These are phyloP conservation scores for Barnardius zonarius DNA, from an alignment of 2,113 vertebrate genomes.

Conservation along the genomic window DNA sequence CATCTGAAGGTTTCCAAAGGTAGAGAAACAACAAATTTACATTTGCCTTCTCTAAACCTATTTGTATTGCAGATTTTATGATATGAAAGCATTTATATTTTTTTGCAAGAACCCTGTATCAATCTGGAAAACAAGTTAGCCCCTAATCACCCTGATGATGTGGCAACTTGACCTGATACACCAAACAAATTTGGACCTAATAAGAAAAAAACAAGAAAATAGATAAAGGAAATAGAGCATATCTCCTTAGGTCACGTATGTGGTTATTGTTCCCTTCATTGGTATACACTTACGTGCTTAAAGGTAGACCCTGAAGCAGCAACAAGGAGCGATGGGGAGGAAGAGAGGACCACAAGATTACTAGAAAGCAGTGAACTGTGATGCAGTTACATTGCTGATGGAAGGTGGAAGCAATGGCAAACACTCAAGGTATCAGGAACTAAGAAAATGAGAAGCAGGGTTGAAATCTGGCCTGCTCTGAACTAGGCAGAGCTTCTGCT, in stretches of 20 bases:
- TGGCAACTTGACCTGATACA: not conserved
- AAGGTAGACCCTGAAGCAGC: not conserved
- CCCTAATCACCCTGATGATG: not conserved
- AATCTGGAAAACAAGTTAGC: not conserved
- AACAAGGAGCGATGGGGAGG: not conserved
- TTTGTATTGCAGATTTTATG: not conserved
- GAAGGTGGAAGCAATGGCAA: not conserved
- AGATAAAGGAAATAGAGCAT: not conserved
- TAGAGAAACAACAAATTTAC: not conserved
- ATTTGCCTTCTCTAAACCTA: not conserved
- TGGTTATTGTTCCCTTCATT: not conserved
- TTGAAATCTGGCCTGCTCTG: not conserved
- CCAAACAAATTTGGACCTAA: not conserved
- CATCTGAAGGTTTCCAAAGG: not conserved
- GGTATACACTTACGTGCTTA: not conserved
- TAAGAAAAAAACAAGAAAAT: fast-evolving
- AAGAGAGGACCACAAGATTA: not conserved
- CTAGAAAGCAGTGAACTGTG: not conserved
- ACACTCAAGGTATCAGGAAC: not conserved
- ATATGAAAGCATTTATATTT: not conserved
- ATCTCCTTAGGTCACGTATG: not conserved
- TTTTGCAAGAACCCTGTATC: not conserved
- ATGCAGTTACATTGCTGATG: not conserved
- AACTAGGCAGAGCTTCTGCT: not conserved
- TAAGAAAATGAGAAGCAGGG: not conserved